A percentile compares a stretch with the other conserved stretches of the same genome.
phyloP scores from a whole-genome alignment of 1,140 invertebrate genomes.

The Drosophila nikananu region DNA sequence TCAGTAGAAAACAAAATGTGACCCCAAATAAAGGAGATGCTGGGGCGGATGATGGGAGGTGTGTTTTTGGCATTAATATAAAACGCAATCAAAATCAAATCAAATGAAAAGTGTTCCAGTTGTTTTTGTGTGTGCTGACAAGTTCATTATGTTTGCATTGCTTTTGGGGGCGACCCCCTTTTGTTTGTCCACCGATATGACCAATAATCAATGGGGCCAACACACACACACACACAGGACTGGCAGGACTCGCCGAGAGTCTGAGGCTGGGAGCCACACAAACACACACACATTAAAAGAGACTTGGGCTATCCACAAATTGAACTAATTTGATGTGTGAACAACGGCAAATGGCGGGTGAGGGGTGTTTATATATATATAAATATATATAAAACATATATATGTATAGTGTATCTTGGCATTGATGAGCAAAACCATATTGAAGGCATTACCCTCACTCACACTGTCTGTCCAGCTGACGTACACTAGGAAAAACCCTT shows the following conservation, averaged over 20 bases:
- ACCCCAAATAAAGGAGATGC: slow-evolving; percentile 7
- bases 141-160: slow-evolving; percentile 82
- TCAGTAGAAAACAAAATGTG: slow-evolving; percentile 35
- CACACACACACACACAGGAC: slow-evolving; percentile 14
- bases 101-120: slow-evolving; percentile 80
- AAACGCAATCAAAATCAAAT: slow-evolving; percentile 82
- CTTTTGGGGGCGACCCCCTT: slow-evolving; percentile 33
- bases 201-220: slow-evolving; percentile 57
- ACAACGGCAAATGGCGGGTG: slow-evolving; percentile 46
- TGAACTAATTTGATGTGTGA: slow-evolving; percentile 81
- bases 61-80: slow-evolving; percentile 71
- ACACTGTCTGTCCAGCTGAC: neutral
- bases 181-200: slow-evolving; percentile 69
- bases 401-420: slow-evolving; percentile 1
- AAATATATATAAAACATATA: neutral
- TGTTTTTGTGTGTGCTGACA: slow-evolving; percentile 55
- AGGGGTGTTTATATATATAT: neutral
- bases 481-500: neutral
- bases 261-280: slow-evolving; percentile 14
- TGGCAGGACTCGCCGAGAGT: slow-evolving; percentile 6
- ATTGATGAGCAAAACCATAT: slow-evolving; percentile 34
- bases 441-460: slow-evolving; percentile 12
- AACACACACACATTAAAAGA: slow-evolving; percentile 68
- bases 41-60: neutral
- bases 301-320: slow-evolving; percentile 66